phyloP scores from a whole-genome alignment of 2,888 invertebrate species.

The Eurytoma californica region DNA sequence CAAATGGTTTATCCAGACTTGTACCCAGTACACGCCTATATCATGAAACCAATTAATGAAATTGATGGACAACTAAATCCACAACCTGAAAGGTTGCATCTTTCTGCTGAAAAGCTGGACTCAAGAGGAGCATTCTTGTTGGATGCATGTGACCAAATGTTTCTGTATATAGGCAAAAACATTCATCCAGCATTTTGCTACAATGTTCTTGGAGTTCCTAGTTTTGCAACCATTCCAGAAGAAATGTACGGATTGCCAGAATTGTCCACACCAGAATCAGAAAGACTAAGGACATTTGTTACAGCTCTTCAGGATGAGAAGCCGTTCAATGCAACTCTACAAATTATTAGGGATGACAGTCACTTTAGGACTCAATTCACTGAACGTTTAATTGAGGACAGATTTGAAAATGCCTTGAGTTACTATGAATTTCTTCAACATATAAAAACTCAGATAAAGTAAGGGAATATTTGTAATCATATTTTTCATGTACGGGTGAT shows the following conservation, averaged over 20 bases:
- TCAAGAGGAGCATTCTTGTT: constrained; percentile 91
- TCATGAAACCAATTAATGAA: constrained; percentile 75
- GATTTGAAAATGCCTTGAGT: constrained; percentile 94
- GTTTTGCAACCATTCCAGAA: constrained; percentile 85
- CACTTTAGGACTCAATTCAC: constrained; percentile 88
- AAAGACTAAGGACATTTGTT: constrained; percentile 86
- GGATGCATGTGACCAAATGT: constrained; percentile 89
- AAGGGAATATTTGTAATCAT: constrained; percentile 65
- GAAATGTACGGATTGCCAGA: constrained; percentile 86
- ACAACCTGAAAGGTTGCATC: constrained; percentile 87
- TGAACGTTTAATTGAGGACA: constrained; percentile 94
- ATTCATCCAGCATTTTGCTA: constrained; percentile 85
- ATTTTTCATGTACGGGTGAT: constrained; percentile 57
- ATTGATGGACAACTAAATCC: constrained; percentile 75
- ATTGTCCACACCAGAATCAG: constrained; percentile 84
- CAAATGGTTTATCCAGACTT: constrained; percentile 93
- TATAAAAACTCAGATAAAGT: constrained; percentile 92
- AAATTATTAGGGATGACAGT: constrained; percentile 94
- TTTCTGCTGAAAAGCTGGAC: constrained; percentile 91
- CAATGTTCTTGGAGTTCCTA: constrained; percentile 85
- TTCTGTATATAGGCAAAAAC: constrained; percentile 89
- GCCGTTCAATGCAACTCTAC: constrained; percentile 86
- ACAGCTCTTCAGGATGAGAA: constrained; percentile 90
- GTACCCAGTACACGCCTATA: constrained; percentile 89
- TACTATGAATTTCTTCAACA: constrained; percentile 99